A percentile compares a stretch with the other conserved stretches of the same genome.
Conservation (phyloP, 1,140 invertebrate species). For the Macrostomum lignano region DNA sequence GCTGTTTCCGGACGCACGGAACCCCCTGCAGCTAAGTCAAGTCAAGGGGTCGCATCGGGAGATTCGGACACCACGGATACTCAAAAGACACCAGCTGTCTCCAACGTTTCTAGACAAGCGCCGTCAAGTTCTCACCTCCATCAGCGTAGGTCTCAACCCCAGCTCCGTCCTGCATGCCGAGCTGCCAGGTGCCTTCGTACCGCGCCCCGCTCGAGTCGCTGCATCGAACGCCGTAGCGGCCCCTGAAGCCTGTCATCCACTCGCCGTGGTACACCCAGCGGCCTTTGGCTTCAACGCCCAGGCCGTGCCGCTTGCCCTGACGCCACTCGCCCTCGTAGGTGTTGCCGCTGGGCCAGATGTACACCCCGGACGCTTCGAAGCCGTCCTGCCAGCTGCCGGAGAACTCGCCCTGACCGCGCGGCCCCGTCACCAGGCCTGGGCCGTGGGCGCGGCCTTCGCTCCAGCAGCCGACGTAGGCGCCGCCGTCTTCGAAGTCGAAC, state of each 20-base stretch:
- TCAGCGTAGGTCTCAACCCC: conserved; percentile 97
- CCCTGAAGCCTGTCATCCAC: conserved; percentile 98
- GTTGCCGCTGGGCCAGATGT: conserved; percentile 86
- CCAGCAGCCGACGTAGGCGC: conserved; percentile 95
- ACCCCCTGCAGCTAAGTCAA: too few species aligned
- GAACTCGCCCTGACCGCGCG: conserved; percentile 69
- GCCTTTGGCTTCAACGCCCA: conserved; percentile 78
- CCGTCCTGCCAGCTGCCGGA: conserved; percentile 93
- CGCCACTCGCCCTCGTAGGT: conserved; percentile 95
- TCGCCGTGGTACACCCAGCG: conserved; percentile 89
- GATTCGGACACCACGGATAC: too few species aligned
- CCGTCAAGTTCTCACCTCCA: conserved; percentile 47
- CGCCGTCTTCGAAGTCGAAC: conserved; percentile 99
- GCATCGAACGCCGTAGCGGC: conserved; percentile 79
- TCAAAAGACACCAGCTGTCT: too few species aligned
- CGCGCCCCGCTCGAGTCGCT: conserved; percentile 73
- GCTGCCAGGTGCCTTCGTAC: conserved; percentile 97
- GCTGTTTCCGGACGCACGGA: too few species aligned
- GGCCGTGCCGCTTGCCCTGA: conserved; percentile 84
- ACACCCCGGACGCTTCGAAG: conserved; percentile 91
- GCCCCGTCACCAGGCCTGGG: conserved; percentile 28
- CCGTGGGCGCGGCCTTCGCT: conserved; percentile 48
- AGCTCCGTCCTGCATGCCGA: conserved; percentile 89
- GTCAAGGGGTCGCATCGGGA: too few species aligned
- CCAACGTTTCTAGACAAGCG: too few species aligned